Conservation (phyloP, 2,113 vertebrate genomes). For the Ranitomeya variabilis region DNA sequence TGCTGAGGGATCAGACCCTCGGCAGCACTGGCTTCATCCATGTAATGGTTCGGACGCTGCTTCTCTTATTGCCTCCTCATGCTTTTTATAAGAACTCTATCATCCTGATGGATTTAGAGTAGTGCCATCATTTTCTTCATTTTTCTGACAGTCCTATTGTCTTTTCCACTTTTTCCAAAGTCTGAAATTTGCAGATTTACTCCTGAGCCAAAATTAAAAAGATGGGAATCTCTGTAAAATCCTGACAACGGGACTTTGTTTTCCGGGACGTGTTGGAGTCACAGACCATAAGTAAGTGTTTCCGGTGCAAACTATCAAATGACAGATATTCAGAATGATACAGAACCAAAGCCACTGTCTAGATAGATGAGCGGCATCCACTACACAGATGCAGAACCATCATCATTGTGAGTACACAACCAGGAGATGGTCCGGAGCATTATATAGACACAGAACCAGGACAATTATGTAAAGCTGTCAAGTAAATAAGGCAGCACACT, state of each 20-base stretch:
- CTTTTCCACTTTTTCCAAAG: neutral
- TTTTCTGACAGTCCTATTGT: neutral
- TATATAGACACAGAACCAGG: no score
- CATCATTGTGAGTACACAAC: neutral
- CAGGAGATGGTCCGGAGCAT: no score
- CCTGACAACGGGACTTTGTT: neutral
- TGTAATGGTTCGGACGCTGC: no score
- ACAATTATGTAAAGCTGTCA: no score
- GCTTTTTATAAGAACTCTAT: no score
- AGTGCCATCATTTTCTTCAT: neutral
- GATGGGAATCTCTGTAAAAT: neutral
- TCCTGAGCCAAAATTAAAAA: neutral
- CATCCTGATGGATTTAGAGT: neutral
- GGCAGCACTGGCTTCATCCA: no score
- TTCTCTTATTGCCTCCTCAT: no score
- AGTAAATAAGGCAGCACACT: no score
- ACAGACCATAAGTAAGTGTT: neutral
- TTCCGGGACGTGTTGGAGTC: neutral
- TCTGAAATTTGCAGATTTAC: neutral
- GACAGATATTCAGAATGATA: neutral
- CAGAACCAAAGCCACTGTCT: neutral
- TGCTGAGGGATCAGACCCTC: no score
- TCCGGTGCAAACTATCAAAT: neutral
- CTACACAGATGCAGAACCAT: neutral
- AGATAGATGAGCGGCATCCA: neutral